Evolutionary conservation across 2,113 vertebrate genomes (phyloP).

Genomic region (Archilochus colubris): DNA sequence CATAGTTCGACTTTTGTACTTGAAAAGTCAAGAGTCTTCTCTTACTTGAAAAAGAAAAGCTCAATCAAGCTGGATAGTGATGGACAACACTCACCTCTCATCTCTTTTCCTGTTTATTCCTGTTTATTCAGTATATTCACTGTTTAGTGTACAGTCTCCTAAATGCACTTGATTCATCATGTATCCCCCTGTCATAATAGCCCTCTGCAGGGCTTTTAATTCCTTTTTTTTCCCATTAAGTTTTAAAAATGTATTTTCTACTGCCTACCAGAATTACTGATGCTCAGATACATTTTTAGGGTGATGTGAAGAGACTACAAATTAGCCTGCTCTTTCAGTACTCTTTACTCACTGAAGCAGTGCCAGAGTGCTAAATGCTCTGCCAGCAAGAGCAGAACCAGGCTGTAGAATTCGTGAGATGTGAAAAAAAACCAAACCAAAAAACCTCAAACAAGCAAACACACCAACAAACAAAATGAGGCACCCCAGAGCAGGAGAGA

Average conservation of each 20-base stretch:
- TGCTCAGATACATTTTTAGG: background rate
- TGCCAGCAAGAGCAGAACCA: background rate
- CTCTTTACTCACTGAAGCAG: background rate
- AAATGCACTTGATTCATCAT: background rate
- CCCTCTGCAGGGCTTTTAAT: background rate
- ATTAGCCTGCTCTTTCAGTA: background rate
- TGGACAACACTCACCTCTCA: rapidly evolving
- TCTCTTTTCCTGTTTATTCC: background rate
- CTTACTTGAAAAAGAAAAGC: background rate
- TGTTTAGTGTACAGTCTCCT: background rate
- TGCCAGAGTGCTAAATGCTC: background rate
- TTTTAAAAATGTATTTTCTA: background rate
- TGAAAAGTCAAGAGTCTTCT: background rate
- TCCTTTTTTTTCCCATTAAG: background rate
- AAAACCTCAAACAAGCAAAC: background rate
- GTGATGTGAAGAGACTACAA: background rate
- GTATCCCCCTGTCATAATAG: background rate
- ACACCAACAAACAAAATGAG: too few species aligned
- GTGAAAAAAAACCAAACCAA: background rate
- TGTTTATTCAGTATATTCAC: background rate
- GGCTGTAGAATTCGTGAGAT: background rate
- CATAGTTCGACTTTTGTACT: background rate
- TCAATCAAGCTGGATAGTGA: background rate
- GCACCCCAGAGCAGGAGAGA: background rate
- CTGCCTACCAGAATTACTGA: background rate